phyloP scores from a whole-genome alignment of 2,113 vertebrate genomes.

The Poeciliopsis retropinna region DNA sequence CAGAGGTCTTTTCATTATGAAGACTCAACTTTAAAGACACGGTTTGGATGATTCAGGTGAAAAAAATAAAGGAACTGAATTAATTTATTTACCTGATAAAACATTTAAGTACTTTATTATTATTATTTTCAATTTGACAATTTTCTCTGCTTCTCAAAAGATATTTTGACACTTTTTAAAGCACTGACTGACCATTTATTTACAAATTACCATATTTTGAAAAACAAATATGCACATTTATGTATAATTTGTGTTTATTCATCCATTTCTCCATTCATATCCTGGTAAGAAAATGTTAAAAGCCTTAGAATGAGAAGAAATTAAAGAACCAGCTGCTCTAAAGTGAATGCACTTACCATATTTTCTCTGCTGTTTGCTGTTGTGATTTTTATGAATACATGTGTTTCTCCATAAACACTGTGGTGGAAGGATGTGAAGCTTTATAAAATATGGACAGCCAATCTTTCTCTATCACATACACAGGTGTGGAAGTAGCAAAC shows the following conservation, averaged over 20 bases:
- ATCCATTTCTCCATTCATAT: neutral
- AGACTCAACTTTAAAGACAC: no score
- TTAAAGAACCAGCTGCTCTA: conserved; percentile 51
- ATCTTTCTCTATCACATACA: neutral
- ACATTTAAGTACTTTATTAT: no score
- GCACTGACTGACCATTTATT: no score
- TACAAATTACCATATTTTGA: no score
- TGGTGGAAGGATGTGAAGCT: conserved; percentile 14
- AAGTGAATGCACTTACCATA: conserved; percentile 35
- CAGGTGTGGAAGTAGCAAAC: conserved; percentile 30
- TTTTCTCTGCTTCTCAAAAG: no score
- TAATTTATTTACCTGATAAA: no score
- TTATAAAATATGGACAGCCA: conserved; percentile 20
- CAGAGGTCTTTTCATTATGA: no score
- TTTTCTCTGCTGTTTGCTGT: conserved; percentile 39
- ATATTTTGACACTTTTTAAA: no score
- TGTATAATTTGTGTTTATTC: no score
- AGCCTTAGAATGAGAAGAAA: neutral
- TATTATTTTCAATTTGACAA: no score
- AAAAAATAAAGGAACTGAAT: no score
- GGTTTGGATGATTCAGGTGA: no score
- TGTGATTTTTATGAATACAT: conserved; percentile 49
- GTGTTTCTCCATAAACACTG: conserved; percentile 22
- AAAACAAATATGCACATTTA: neutral
- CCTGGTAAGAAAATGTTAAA: neutral